Conservation (phyloP, 2,888 invertebrate species). For the Zootermopsis nevadensis region DNA sequence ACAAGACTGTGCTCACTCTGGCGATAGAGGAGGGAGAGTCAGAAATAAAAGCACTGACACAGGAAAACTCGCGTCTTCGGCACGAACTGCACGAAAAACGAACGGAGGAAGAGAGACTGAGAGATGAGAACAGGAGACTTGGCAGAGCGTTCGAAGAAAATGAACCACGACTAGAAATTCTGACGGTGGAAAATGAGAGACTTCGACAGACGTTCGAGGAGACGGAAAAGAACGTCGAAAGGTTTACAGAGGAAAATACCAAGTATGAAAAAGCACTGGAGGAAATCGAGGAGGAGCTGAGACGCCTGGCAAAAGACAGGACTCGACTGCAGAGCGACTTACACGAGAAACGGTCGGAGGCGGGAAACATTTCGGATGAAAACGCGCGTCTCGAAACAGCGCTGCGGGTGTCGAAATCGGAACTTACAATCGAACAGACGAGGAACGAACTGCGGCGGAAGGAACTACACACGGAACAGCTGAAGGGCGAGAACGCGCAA, state of each 20-base stretch:
- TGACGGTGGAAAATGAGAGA: neutral
- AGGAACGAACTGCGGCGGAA: neutral
- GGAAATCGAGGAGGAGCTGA: neutral
- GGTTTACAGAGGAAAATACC: neutral
- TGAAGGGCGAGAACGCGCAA: neutral
- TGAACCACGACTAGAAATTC: neutral
- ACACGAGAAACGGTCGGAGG: too few species aligned
- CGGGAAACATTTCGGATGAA: neutral
- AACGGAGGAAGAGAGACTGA: neutral
- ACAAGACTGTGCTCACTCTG: neutral
- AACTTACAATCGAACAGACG: neutral
- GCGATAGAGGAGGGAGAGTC: neutral
- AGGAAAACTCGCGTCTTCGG: neutral
- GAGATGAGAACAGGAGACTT: constrained; percentile 1
- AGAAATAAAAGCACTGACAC: neutral
- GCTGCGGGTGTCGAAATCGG: neutral
- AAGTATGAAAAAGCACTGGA: neutral
- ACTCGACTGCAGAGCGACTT: too few species aligned
- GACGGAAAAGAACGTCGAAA: neutral
- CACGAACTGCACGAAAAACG: neutral
- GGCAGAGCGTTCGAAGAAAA: neutral
- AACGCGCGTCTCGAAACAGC: neutral
- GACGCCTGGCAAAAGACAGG: neutral
- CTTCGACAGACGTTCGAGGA: neutral
- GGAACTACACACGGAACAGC: neutral